Percentiles rank a stretch among this genome's conserved stretches.
Evolutionary conservation across 2,113 vertebrate species (phyloP).

Genomic region (Amblyornis subalaris): DNA sequence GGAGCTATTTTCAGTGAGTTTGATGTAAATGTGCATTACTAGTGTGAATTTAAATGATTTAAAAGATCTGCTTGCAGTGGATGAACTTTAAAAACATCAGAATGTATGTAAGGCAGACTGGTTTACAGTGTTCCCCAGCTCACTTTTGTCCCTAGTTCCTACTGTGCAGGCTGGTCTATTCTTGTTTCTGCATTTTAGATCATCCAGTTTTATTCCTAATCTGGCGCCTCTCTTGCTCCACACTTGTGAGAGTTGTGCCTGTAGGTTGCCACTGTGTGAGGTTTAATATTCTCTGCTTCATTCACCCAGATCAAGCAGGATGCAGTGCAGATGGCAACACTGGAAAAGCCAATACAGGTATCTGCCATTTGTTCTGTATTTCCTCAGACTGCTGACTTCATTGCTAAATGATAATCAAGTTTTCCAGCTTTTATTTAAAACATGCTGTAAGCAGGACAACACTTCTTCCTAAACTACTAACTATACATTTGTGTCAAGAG

Average conservation of each 20-base stretch:
- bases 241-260: background rate
- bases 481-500: background rate
- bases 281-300: background rate
- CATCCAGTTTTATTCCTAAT: background rate
- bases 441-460: background rate
- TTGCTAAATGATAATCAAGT: background rate
- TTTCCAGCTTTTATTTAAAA: slow-evolving; percentile 26
- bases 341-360: background rate
- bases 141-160: background rate
- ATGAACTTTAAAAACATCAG: background rate
- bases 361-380: background rate
- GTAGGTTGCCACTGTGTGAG: background rate
- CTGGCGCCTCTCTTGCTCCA: background rate
- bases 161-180: background rate
- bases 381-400: slow-evolving; percentile 9
- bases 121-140: background rate
- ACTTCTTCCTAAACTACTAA: background rate
- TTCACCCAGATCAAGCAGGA: background rate
- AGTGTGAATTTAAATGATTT: background rate
- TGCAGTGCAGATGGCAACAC: background rate
- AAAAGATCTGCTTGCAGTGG: background rate
- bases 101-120: background rate
- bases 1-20: background rate
- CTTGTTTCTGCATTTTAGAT: background rate
- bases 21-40: background rate